Percentiles rank a stretch among this genome's conserved stretches.
Conservation (phyloP, 2,797 vertebrate genomes). For the Fundulus diaphanus region DNA sequence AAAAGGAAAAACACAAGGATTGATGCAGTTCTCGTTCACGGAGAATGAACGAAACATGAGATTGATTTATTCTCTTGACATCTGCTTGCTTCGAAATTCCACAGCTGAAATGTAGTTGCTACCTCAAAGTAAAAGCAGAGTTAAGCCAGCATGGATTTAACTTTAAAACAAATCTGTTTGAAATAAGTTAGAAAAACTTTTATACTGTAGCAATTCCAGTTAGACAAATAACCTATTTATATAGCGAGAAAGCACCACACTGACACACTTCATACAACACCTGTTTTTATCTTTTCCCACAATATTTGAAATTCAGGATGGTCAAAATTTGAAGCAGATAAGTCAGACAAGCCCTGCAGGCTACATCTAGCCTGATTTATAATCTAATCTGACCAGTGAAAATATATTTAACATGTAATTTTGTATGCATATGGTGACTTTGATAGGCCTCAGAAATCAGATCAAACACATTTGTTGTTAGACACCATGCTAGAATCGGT, state of each 20-base stretch:
- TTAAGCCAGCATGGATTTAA: not conserved
- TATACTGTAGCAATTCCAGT: not conserved
- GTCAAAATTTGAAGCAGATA: too few species aligned
- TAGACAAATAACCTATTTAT: not conserved
- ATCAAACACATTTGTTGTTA: not conserved
- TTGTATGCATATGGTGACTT: not conserved
- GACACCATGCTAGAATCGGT: not conserved
- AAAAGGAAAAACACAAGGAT: slow-evolving; percentile 28
- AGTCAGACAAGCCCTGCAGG: too few species aligned
- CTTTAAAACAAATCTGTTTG: slow-evolving; percentile 2
- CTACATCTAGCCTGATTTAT: too few species aligned
- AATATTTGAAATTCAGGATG: too few species aligned
- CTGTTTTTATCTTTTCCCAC: not conserved
- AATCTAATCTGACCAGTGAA: too few species aligned
- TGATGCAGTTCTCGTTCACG: not conserved
- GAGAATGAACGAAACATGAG: slow-evolving; percentile 23
- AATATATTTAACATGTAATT: not conserved
- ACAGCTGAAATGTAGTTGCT: not conserved
- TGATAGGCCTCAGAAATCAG: too few species aligned
- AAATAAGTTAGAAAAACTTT: not conserved
- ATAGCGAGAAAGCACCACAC: not conserved
- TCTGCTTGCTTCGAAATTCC: slow-evolving; percentile 26
- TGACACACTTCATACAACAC: not conserved
- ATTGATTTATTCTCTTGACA: slow-evolving; percentile 20
- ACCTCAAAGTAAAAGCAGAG: slow-evolving; percentile 6